Percentiles rank a stretch among this genome's conserved stretches.
Conservation (phyloP, 2,797 vertebrate genomes). For the Champsocephalus gunnari region DNA sequence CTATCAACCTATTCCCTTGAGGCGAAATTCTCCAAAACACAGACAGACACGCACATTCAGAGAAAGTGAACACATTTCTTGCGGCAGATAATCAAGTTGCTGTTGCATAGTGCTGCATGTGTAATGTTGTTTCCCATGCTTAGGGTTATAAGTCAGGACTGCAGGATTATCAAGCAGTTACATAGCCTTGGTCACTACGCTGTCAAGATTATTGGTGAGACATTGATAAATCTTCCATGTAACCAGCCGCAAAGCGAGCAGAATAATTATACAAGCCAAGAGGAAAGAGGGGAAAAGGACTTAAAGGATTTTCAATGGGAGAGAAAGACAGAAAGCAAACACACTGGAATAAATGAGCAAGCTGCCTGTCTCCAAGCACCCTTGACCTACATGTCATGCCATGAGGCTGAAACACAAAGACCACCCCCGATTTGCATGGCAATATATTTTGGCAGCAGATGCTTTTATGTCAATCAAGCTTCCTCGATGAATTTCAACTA, state of each 20-base stretch:
- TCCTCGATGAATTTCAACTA: conserved; percentile 58
- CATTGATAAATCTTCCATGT: conserved; percentile 70
- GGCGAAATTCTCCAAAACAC: conserved; percentile 58
- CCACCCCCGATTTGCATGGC: conserved; percentile 62
- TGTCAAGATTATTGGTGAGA: conserved; percentile 66
- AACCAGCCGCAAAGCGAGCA: conserved; percentile 60
- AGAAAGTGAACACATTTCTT: conserved; percentile 41
- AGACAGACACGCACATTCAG: conserved; percentile 59
- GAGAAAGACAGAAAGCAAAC: conserved; percentile 43
- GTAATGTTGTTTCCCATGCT: conserved; percentile 61
- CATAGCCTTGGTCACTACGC: conserved; percentile 60
- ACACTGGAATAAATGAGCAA: conserved; percentile 53
- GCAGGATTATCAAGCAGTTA: conserved; percentile 49
- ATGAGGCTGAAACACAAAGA: conserved; percentile 50
- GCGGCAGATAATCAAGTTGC: conserved; percentile 68
- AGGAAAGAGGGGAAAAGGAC: conserved; percentile 25
- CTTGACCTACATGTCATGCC: conserved; percentile 67
- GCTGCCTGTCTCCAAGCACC: conserved; percentile 59
- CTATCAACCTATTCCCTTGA: conserved; percentile 59
- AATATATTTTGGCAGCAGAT: conserved; percentile 55
- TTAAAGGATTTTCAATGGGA: conserved; percentile 51
- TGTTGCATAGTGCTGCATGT: conserved; percentile 64
- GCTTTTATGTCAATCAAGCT: conserved; percentile 57
- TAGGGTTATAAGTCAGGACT: conserved; percentile 66
- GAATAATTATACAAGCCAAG: conserved; percentile 54